A percentile compares a stretch with the other conserved stretches of the same genome.
Conservation (phyloP, 2,797 vertebrate species). For the Tokudaia tokunoshimensis region DNA sequence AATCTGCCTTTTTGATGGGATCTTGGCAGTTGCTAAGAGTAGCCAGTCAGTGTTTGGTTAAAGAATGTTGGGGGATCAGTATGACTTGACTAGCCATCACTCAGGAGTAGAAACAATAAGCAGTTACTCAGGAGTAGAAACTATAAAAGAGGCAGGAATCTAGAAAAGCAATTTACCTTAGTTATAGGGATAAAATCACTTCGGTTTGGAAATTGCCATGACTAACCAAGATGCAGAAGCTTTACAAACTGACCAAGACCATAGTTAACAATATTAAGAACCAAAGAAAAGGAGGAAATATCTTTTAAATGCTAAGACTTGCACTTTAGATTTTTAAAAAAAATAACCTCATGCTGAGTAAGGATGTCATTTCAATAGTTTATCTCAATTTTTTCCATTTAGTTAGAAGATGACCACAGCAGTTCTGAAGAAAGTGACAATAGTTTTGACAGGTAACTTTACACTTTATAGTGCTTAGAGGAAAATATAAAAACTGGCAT, state of each 20-base stretch:
- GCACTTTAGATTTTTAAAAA: conserved; percentile 46
- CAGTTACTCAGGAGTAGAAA: not conserved
- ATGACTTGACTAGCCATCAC: not conserved
- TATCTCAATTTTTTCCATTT: conserved; percentile 62
- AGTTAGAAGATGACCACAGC: not conserved
- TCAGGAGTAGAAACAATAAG: not conserved
- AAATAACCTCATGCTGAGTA: conserved; percentile 3
- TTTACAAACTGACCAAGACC: not conserved
- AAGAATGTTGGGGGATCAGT: not conserved
- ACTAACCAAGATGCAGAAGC: not conserved
- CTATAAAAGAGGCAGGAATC: not conserved
- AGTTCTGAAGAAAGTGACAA: not conserved
- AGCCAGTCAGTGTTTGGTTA: not conserved
- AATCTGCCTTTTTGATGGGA: not conserved
- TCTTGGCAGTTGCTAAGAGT: not conserved
- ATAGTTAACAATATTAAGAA: not conserved
- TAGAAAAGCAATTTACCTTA: not conserved
- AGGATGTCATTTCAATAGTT: conserved; percentile 55
- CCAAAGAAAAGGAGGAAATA: conserved; percentile 30
- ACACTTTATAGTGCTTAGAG: not conserved
- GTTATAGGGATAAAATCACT: not conserved
- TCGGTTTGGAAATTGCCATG: not conserved
- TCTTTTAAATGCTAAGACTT: conserved; percentile 43
- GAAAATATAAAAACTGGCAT: conserved; percentile 27
- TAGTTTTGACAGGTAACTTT: conserved; percentile 52